phyloP scores from a whole-genome alignment of 2,113 vertebrate species.

The Uria aalge region DNA sequence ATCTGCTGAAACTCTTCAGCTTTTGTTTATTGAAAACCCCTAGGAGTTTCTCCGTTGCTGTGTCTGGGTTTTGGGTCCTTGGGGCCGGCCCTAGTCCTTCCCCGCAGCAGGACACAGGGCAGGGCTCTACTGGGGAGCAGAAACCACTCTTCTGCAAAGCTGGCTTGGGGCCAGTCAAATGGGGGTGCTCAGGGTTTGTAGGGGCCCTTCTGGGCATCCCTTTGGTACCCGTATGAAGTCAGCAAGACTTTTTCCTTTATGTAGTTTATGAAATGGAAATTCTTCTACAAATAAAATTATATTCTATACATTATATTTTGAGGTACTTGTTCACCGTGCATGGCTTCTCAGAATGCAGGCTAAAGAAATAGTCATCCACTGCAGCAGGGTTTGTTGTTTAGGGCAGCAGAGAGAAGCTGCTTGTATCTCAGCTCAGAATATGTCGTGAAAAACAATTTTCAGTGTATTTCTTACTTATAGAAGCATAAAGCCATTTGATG shows the following conservation, averaged over 20 bases:
- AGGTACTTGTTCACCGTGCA: rapidly evolving
- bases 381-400: not conserved
- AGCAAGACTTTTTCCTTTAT: not conserved
- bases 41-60: not conserved
- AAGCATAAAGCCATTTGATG: not conserved
- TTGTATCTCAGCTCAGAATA: not conserved
- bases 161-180: rapidly evolving
- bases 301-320: not conserved
- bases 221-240: not conserved
- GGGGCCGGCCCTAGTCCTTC: not conserved
- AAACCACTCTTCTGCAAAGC: not conserved
- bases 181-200: not conserved
- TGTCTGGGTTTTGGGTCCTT: rapidly evolving
- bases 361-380: not conserved
- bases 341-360: not conserved
- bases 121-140: not conserved
- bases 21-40: not conserved
- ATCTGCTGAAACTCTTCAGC: not conserved
- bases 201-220: not conserved
- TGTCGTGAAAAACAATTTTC: not conserved
- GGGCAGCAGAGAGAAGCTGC: not conserved
- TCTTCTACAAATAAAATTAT: not conserved
- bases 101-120: not conserved
- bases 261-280: not conserved
- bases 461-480: not conserved